Conservation (phyloP, 2,888 invertebrate genomes). For the Asteroscopus sphinx region DNA sequence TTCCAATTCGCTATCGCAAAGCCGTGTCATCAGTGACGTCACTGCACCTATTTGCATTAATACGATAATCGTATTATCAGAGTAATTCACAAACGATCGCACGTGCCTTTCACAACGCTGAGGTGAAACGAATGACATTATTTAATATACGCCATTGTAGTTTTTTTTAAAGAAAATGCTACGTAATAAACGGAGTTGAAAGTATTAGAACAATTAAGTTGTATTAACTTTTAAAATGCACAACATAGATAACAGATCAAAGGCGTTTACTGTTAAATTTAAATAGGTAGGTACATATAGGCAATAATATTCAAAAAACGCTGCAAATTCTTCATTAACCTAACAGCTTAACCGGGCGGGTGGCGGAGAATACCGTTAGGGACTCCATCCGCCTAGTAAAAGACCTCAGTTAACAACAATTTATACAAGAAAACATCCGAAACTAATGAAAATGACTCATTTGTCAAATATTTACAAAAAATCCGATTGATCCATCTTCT, state of each 20-base stretch:
- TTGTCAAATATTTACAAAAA: not conserved
- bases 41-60: slow-evolving; percentile 31
- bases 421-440: not conserved
- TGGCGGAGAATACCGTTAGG: too few species aligned
- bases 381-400: too few species aligned
- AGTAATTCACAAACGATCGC: slow-evolving; percentile 25
- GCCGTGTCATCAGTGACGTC: slow-evolving; percentile 38
- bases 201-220: too few species aligned
- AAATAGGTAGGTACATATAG: not conserved
- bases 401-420: not conserved
- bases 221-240: too few species aligned
- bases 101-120: slow-evolving; percentile 63
- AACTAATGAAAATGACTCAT: too few species aligned
- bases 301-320: slow-evolving; percentile 7
- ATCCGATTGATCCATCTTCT: not conserved
- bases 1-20: slow-evolving; percentile 5
- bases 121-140: slow-evolving; percentile 70
- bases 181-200: too few species aligned
- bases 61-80: slow-evolving; percentile 43
- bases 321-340: slow-evolving; percentile 5
- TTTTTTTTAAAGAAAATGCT: slow-evolving; percentile 18
- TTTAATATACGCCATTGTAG: slow-evolving; percentile 55
- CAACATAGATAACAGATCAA: too few species aligned
- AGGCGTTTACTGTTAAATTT: too few species aligned
- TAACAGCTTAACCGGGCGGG: not conserved